Base-by-base conservation (phyloP, 1,140 invertebrate genomes). In the Trachymyrmex septentrionalis region DNA sequence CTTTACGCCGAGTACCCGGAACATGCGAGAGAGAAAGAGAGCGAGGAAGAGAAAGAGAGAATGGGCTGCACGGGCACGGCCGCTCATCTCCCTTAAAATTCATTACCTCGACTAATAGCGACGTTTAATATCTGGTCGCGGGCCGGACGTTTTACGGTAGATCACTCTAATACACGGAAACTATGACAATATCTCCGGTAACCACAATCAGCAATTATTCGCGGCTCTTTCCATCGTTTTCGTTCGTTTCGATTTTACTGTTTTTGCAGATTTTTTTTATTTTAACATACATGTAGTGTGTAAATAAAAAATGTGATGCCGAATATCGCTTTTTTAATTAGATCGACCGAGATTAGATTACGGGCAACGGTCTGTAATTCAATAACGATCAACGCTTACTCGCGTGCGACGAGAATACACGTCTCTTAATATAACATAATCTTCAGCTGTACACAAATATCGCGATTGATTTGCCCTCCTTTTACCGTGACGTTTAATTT, bases 81-180 rank as follows among this genome's bases (percentile, higher is more conserved):
- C 64, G 69, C 87, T 81, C 89, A 82, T 88, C 81, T 77, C 87
- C 85, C 85, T 87, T 87, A 86, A 92, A 92, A 92, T 92, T 92
- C 91, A 92, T 92, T 92, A 92, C 91, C 69, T 76, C 87, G 57
- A 82, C 86, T 88, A 91, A 91, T 88, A 87, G 84, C 69, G 38
- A 57, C 77, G 77, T 88, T 88, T 90, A 90, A 88, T 88, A 88
- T 88, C 69, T 84, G 69, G 80, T 84, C 69, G 80, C 80, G 38
- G 38, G 55, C 80, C 80, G 69, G 75, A 85, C 82, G 73, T 77
- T 78, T 38, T 53, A 78, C 73, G 61, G 73, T 85, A 76, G 82
- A 78, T 85, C 82, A 78, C 48, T 85, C 59, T 78, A 78, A 78
- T 50, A 64, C 55, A 75, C 38, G 55, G 57, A 34, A 84, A 63